Evolutionary conservation across 2,888 invertebrate genomes (phyloP).

Genomic region (Eretmocerus hayati): DNA sequence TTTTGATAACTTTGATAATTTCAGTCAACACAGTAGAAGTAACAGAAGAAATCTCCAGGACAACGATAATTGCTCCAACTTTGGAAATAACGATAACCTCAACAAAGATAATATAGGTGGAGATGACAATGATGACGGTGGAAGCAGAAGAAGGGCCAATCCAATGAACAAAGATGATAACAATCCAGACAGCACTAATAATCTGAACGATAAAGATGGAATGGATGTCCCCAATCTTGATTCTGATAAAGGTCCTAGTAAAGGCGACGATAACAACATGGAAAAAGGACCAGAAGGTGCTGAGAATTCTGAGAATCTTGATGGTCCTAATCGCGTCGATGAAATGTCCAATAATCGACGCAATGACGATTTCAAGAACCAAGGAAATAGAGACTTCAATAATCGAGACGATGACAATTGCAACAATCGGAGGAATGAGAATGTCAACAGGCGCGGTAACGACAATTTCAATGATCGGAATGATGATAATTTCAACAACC

Average conservation of each 20-base stretch:
- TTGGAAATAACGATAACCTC: slow-evolving; percentile 21
- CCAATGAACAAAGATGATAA: no score
- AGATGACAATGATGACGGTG: background rate
- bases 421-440: slow-evolving; percentile 4
- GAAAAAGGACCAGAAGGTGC: no score
- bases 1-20: slow-evolving; percentile 10
- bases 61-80: slow-evolving; percentile 7
- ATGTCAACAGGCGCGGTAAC: slow-evolving; percentile 7
- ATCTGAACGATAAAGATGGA: no score
- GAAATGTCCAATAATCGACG: background rate
- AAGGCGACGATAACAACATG: no score
- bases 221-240: no score
- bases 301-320: no score
- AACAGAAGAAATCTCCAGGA: background rate
- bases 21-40: background rate
- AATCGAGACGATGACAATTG: slow-evolving; percentile 12
- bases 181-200: no score
- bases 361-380: background rate
- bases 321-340: no score
- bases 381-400: background rate
- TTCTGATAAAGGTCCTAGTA: no score
- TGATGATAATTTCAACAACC: background rate
- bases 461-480: background rate
- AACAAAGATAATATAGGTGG: background rate
- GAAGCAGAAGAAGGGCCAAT: no score